Percentiles rank a stretch among this genome's conserved stretches.
These are phyloP conservation scores for Pangasianodon gigas DNA, from an alignment of 2,113 vertebrate genomes.

Conservation along the genomic window DNA sequence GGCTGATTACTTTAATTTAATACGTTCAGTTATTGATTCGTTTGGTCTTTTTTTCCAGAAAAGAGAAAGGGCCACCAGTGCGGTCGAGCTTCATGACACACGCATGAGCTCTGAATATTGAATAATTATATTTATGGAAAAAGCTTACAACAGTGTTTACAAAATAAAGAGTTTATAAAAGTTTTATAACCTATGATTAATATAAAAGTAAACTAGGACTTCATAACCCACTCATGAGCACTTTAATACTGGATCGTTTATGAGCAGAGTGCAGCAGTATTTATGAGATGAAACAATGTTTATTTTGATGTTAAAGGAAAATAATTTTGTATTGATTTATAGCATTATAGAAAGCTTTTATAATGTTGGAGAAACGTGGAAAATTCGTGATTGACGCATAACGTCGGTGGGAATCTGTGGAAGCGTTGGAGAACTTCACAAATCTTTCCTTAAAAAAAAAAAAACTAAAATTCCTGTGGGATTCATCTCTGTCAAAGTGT, in stretches of 20 bases:
- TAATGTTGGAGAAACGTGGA: neutral
- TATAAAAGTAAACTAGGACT: neutral
- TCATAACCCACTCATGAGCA: neutral
- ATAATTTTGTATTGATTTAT: neutral
- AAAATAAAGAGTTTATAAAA: neutral
- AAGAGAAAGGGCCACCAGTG: neutral
- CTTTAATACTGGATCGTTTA: neutral
- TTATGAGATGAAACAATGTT: neutral
- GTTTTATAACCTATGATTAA: neutral
- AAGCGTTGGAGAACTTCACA: no score
- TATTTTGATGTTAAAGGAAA: neutral
- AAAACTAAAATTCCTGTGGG: no score
- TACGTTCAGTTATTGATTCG: neutral
- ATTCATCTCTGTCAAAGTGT: neutral
- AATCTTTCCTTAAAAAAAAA: neutral
- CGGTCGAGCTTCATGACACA: neutral
- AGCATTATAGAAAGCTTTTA: neutral
- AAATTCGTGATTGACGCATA: neutral
- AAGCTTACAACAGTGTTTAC: neutral
- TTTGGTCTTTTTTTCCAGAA: neutral
- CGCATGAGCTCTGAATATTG: neutral
- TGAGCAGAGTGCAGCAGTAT: neutral
- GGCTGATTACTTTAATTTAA: constrained; percentile 62
- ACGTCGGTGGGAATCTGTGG: no score
- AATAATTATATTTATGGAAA: neutral